A percentile compares a stretch with the other conserved stretches of the same genome.
Conservation (phyloP, 2,113 vertebrate species). For the Alouatta palliata region DNA sequence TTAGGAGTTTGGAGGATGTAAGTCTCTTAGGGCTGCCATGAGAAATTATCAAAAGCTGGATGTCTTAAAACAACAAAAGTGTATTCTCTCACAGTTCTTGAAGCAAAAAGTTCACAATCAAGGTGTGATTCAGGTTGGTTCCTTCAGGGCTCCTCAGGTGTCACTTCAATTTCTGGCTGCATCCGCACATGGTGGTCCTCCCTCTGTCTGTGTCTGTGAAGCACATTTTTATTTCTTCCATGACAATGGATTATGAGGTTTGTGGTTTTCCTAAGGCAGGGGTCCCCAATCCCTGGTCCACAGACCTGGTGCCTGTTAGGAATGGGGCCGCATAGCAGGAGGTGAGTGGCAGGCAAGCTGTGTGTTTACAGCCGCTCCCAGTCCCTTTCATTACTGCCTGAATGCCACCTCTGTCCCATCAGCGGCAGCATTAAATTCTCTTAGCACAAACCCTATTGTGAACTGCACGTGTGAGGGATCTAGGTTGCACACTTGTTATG, state of each 20-base stretch:
- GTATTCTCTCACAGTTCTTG: neutral
- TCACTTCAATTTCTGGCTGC: neutral
- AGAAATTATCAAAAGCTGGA: neutral
- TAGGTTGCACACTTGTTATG: no score
- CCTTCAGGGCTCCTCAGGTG: neutral
- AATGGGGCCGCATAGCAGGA: no score
- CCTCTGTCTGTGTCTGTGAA: neutral
- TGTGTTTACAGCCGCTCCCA: no score
- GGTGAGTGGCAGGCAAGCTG: no score
- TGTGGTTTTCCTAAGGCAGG: neutral
- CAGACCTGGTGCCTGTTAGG: no score
- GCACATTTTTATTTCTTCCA: neutral
- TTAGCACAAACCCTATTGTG: no score
- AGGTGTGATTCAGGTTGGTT: neutral
- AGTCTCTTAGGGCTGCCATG: neutral
- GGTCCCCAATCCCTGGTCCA: no score
- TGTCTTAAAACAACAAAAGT: neutral
- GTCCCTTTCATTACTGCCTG: no score
- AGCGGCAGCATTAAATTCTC: no score
- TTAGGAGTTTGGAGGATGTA: neutral
- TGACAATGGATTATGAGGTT: neutral
- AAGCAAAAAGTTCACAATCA: neutral
- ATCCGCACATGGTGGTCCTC: accelerated
- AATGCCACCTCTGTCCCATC: no score
- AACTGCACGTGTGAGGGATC: no score